Percentiles rank a stretch among this genome's conserved stretches.
These are phyloP conservation scores for Cyrtonyx montezumae DNA, from an alignment of 2,113 vertebrate genomes.

Conservation along the genomic window DNA sequence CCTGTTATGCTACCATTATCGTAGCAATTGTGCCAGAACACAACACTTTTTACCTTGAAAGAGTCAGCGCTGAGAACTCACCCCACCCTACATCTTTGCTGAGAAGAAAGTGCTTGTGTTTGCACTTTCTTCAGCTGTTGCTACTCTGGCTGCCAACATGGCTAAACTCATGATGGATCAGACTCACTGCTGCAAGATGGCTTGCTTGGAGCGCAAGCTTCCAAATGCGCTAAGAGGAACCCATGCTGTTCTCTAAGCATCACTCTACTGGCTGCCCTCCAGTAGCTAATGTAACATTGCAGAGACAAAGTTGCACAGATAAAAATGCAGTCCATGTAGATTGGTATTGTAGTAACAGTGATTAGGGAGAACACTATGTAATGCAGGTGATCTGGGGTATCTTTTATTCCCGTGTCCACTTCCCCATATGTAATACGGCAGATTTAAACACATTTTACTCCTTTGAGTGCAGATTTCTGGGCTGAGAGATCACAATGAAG, in stretches of 20 bases:
- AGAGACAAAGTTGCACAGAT: not conserved
- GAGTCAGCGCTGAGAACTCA: not conserved
- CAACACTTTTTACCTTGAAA: not conserved
- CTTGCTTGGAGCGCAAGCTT: not conserved
- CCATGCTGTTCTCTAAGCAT: not conserved
- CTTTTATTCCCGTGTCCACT: not conserved
- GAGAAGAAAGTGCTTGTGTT: conserved; percentile 15
- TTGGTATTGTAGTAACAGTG: not conserved
- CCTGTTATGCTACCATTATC: not conserved
- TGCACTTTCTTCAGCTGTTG: conserved; percentile 39
- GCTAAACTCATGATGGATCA: conserved; percentile 18
- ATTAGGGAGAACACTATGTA: not conserved
- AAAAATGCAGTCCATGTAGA: not conserved
- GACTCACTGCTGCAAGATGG: conserved; percentile 6
- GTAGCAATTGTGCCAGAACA: not conserved
- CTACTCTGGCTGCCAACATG: not conserved
- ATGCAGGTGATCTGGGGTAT: not conserved
- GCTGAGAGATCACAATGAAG: conserved; percentile 67
- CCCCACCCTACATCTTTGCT: not conserved
- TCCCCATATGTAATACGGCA: not conserved
- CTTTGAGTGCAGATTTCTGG: conserved; percentile 49
- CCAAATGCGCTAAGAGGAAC: not conserved
- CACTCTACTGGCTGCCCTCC: conserved; percentile 13
- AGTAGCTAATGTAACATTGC: not conserved
- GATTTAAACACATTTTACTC: conserved; percentile 33